These are phyloP conservation scores for Micromussa lordhowensis DNA, from an alignment of 92 coral and sea anemone genomes.

Conservation along the genomic window DNA sequence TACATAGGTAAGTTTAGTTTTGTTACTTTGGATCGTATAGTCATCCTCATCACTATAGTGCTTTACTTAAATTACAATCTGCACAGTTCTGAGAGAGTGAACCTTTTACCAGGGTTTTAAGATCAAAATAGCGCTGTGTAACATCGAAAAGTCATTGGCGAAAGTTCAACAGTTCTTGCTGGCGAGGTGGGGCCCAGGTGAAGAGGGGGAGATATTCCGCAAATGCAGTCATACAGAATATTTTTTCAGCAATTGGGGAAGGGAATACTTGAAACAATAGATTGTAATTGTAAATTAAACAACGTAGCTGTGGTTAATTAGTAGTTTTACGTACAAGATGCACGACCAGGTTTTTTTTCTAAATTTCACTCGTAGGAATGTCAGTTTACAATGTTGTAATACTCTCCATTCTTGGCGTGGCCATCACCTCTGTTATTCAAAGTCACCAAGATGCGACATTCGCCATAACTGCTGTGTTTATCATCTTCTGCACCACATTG, in stretches of 20 bases:
- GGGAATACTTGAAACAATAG: neutral
- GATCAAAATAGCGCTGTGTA: neutral
- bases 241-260: neutral
- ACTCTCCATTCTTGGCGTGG: conserved; percentile 69
- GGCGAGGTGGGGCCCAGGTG: neutral
- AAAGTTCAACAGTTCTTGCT: neutral
- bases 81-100: no score
- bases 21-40: neutral
- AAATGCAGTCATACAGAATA: neutral
- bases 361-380: conserved; percentile 44
- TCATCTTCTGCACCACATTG: conserved; percentile 80
- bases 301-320: neutral
- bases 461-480: conserved; percentile 68
- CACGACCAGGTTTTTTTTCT: neutral
- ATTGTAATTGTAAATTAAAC: no score
- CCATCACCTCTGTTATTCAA: conserved; percentile 66
- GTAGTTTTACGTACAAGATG: neutral
- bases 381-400: conserved; percentile 86
- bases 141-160: neutral
- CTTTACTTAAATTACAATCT: no score
- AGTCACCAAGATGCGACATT: conserved; percentile 72
- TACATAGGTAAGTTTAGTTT: conserved; percentile 63
- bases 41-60: no score
- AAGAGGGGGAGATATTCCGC: neutral
- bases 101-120: no score